Base-by-base conservation (phyloP, 2,888 invertebrate species). In the Aromia moschata region DNA sequence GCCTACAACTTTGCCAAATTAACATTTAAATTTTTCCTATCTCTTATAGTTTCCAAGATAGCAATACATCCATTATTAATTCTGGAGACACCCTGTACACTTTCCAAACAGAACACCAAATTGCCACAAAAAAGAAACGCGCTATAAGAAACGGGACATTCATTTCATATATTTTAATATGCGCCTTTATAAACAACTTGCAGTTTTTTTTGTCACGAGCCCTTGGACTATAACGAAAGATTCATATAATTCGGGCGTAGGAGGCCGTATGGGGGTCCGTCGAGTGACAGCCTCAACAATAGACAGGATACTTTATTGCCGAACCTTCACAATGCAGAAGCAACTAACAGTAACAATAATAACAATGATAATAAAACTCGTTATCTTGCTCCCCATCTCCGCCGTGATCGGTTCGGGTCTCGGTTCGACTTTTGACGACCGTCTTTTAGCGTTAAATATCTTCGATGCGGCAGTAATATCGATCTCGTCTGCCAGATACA, bases 291-390 rank as follows among this genome's bases (percentile, higher is more conserved):
- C 43, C 58, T 40, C 63, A 71, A 75, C 75, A 75, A 74, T 74
- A 70, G 70, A 70, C 62, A 58, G 67, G 67, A 69, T 67, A 68
- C 71, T 74, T 75, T 74, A 74, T 74, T 65, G 68, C 68, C 65
- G 51, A 62, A 56, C 45, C 66, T 58, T 62, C 61, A 74, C 72
- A 73, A 74, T 72, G 70, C 73, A 71, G 73, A 65, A 74, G 72
- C 72, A 67, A 60, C 68, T 62, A 74, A 74, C 72, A 74, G 73
- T 72, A 73, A 72, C 68, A 71, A 72, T 68, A 71, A 73, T 70
- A 74, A 73, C 70, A 74, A 69, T 69, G 70, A 75, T 70, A 73
- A 73, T 73, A 75, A 74, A 73, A 72, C 67, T 65, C 58, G 64
- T 70, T 74, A 73, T 74, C 71, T 70, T 54, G 54, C 46, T 40